Evolutionary conservation across 2,113 vertebrate species (phyloP).

Genomic region (Rafetus swinhoei): DNA sequence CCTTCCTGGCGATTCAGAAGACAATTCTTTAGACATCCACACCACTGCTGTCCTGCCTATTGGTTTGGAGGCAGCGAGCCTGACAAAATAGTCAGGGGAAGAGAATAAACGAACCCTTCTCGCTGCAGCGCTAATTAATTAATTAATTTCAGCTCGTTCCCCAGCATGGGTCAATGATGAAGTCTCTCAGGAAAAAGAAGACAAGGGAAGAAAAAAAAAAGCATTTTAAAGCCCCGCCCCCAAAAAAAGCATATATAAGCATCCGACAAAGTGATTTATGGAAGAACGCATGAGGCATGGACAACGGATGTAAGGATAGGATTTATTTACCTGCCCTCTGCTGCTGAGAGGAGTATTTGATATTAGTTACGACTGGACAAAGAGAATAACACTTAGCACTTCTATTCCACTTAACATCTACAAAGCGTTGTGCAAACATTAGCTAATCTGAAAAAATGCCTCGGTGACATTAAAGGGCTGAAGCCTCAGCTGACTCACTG

Average conservation of each 20-base stretch:
- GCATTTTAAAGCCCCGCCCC: conserved; percentile 34
- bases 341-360: background rate
- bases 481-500: conserved; percentile 5
- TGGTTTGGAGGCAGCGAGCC: conserved; percentile 19
- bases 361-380: background rate
- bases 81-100: conserved; percentile 45
- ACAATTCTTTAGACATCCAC: background rate
- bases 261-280: background rate
- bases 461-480: conserved; percentile 9
- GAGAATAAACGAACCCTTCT: conserved; percentile 20
- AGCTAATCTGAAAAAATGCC: conserved; percentile 8
- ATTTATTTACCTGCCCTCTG: conserved; percentile 8
- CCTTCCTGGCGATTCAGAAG: conserved; percentile 1
- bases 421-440: background rate
- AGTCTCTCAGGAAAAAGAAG: conserved; percentile 15
- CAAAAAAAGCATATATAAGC: conserved; percentile 7
- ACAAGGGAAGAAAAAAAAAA: background rate
- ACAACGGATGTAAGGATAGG: background rate
- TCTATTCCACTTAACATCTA: background rate
- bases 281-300: background rate
- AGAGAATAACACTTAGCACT: background rate
- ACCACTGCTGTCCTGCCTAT: conserved; percentile 10
- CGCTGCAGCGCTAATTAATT: conserved; percentile 47
- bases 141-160: conserved; percentile 42
- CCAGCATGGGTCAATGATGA: conserved; percentile 21